Conservation (phyloP, 1,140 invertebrate species). For the Leptoteleia sp. region DNA sequence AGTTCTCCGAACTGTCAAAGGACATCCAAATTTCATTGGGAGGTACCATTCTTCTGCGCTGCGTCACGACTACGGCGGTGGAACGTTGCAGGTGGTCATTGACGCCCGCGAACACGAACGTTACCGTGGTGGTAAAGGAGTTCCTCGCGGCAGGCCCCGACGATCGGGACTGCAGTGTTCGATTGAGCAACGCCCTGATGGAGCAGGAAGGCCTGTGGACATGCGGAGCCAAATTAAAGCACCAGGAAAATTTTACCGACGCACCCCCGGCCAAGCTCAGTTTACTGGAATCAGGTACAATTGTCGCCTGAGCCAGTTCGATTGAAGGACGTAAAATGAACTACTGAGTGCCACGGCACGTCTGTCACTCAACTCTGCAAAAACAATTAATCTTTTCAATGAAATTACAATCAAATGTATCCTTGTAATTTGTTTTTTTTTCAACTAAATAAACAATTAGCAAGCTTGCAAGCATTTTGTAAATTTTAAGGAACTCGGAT, state of each 20-base stretch:
- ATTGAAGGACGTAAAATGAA: constrained; percentile 56
- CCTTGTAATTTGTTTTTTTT: not conserved
- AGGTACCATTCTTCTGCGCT: constrained; percentile 74
- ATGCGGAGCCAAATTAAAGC: constrained; percentile 75
- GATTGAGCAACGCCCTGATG: constrained; percentile 74
- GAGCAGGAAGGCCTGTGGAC: constrained; percentile 75
- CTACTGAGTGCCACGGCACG: constrained; percentile 4
- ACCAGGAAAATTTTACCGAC: constrained; percentile 74
- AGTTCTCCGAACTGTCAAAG: constrained; percentile 78
- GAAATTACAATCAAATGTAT: no score
- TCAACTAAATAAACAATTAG: no score
- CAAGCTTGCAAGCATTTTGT: no score
- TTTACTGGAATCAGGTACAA: constrained; percentile 79
- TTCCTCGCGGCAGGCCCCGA: constrained; percentile 75
- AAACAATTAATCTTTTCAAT: no score
- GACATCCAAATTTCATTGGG: constrained; percentile 79
- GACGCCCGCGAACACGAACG: constrained; percentile 76
- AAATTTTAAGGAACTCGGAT: no score
- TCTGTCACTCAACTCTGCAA: no score
- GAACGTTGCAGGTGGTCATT: constrained; percentile 79
- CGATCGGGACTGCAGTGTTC: constrained; percentile 77
- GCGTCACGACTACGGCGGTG: constrained; percentile 75
- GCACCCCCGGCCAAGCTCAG: constrained; percentile 80
- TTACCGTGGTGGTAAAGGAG: constrained; percentile 78
- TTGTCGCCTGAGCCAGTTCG: constrained; percentile 57